These are phyloP conservation scores for Cyaniris semiargus DNA, from an alignment of 2,888 invertebrate genomes.

Conservation along the genomic window DNA sequence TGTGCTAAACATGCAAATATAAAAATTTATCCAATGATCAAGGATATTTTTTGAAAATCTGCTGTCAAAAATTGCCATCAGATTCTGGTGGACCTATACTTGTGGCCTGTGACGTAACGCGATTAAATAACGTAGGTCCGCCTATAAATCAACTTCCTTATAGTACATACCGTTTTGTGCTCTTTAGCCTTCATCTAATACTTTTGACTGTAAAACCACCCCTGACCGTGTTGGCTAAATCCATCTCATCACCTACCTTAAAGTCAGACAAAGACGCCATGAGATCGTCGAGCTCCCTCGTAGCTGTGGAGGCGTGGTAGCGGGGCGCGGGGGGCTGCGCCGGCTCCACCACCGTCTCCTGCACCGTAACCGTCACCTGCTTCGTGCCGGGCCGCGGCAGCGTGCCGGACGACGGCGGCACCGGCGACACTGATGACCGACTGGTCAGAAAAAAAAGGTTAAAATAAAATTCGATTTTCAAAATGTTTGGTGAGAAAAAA, in stretches of 20 bases:
- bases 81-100: no score
- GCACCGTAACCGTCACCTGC: conserved; percentile 79
- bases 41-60: no score
- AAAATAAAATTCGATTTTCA: neutral
- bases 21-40: no score
- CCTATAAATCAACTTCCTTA: no score
- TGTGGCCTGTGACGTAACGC: no score
- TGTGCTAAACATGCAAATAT: no score
- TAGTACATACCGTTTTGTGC: no score
- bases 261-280: conserved; percentile 98
- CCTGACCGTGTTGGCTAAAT: no score
- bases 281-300: conserved; percentile 95
- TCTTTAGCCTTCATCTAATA: no score
- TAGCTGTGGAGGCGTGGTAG: conserved; percentile 90
- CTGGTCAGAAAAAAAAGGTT: conserved; percentile 45
- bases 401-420: conserved; percentile 53
- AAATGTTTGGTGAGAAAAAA: conserved; percentile 41
- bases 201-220: no score
- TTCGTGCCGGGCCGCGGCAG: conserved; percentile 78
- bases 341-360: conserved; percentile 77
- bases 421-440: conserved; percentile 63
- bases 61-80: no score
- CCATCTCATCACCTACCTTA: conserved; percentile 83
- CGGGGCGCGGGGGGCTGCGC: conserved; percentile 58
- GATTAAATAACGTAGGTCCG: no score